phyloP scores from a whole-genome alignment of 2,113 vertebrate genomes.

The Grallaria varia region DNA sequence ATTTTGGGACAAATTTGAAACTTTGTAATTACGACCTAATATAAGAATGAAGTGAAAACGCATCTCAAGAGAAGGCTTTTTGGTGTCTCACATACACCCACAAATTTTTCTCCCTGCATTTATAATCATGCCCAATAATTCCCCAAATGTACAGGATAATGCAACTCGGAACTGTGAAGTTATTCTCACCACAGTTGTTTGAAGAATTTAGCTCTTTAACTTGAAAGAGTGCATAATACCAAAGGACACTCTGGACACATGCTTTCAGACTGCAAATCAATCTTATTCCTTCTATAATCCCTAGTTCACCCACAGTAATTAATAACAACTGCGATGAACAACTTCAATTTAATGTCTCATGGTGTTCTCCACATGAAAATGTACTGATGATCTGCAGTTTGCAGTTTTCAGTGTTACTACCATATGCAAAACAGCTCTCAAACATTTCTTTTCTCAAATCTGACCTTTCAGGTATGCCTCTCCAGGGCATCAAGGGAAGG shows the following conservation, averaged over 20 bases:
- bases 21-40: too few species aligned
- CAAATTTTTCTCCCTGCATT: not conserved
- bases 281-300: not conserved
- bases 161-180: not conserved
- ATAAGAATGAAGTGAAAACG: not conserved
- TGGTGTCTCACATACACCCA: not conserved
- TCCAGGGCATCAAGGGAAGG: rapidly evolving
- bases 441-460: rapidly evolving
- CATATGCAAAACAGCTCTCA: not conserved
- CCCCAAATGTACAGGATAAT: not conserved
- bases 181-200: not conserved
- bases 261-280: not conserved
- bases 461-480: not conserved
- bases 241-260: rapidly evolving
- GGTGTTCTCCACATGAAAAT: not conserved
- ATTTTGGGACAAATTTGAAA: not conserved
- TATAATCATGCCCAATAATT: not conserved
- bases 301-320: not conserved
- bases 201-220: not conserved
- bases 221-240: rapidly evolving
- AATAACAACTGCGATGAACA: not conserved
- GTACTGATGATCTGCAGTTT: not conserved
- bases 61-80: not conserved
- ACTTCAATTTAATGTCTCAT: not conserved
- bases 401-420: not conserved